phyloP scores from a whole-genome alignment of 2,888 invertebrate genomes.

The Scelioninae gen. 1 region DNA sequence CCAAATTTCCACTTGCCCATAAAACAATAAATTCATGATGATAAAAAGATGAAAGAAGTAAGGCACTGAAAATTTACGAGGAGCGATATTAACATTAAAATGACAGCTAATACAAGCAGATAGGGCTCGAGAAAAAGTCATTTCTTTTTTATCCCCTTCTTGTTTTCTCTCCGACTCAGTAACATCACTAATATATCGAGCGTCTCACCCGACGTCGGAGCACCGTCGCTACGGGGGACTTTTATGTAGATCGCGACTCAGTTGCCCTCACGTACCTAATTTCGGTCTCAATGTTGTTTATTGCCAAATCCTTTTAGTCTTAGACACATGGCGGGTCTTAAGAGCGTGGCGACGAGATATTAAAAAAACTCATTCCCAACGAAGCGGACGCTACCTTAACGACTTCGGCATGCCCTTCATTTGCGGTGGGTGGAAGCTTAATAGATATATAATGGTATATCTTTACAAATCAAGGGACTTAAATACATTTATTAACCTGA shows the following conservation, averaged over 20 bases:
- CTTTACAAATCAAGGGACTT: slow-evolving; percentile 65
- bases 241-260: slow-evolving; percentile 76
- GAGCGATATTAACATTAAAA: slow-evolving; percentile 78
- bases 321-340: slow-evolving; percentile 69
- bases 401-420: slow-evolving; percentile 61
- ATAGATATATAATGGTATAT: slow-evolving; percentile 63
- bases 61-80: slow-evolving; percentile 74
- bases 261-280: slow-evolving; percentile 78
- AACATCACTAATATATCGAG: slow-evolving; percentile 79
- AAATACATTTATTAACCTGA: slow-evolving; percentile 63
- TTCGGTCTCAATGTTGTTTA: slow-evolving; percentile 81
- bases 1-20: slow-evolving; percentile 11
- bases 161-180: slow-evolving; percentile 69
- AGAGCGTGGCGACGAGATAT: slow-evolving; percentile 72
- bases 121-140: slow-evolving; percentile 71
- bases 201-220: slow-evolving; percentile 58
- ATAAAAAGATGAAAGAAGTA: slow-evolving; percentile 48
- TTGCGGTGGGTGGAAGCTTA: slow-evolving; percentile 58
- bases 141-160: slow-evolving; percentile 65
- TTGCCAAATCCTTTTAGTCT: slow-evolving; percentile 84
- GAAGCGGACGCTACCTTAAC: slow-evolving; percentile 71
- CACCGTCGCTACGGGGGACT: slow-evolving; percentile 72
- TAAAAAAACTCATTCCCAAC: slow-evolving; percentile 76
- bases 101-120: slow-evolving; percentile 70
- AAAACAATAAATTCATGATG: slow-evolving; percentile 53